Conservation (phyloP, 2,113 vertebrate genomes). For the Elephantulus edwardii region DNA sequence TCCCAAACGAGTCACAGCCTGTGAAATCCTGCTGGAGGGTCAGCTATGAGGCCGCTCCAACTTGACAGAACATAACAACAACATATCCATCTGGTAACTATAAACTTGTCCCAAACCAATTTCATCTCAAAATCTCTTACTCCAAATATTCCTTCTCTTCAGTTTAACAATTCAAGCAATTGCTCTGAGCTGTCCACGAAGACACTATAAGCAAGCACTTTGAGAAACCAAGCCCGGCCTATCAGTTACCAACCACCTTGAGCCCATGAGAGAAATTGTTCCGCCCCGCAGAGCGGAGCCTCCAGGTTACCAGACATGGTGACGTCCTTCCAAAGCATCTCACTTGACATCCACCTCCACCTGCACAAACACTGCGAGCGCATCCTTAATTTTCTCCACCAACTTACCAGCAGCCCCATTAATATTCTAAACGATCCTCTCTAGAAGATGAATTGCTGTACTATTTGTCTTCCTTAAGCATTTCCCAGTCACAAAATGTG, state of each 20-base stretch:
- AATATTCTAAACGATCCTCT: constrained; percentile 70
- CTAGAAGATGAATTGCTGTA: constrained; percentile 60
- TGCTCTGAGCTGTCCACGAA: neutral
- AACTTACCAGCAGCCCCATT: constrained; percentile 71
- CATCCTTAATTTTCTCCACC: constrained; percentile 63
- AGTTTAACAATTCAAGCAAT: neutral
- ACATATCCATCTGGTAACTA: neutral
- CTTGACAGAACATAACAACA: too few species aligned
- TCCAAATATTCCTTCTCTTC: neutral
- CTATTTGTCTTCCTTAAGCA: constrained; percentile 67
- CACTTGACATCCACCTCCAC: constrained; percentile 42
- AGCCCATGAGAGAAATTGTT: neutral
- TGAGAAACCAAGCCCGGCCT: neutral
- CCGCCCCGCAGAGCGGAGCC: neutral
- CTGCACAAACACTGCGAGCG: constrained; percentile 10
- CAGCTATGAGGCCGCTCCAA: too few species aligned
- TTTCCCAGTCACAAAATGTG: constrained; percentile 45
- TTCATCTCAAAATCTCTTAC: constrained; percentile 6
- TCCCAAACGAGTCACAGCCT: too few species aligned
- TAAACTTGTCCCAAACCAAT: constrained; percentile 25
- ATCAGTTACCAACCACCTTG: neutral
- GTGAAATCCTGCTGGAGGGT: too few species aligned
- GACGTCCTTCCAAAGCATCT: neutral
- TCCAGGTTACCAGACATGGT: neutral
- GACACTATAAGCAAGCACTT: neutral